Percentiles rank a stretch among this genome's conserved stretches.
phyloP scores from a whole-genome alignment of 1,140 invertebrate genomes.

The Solen grandis region DNA sequence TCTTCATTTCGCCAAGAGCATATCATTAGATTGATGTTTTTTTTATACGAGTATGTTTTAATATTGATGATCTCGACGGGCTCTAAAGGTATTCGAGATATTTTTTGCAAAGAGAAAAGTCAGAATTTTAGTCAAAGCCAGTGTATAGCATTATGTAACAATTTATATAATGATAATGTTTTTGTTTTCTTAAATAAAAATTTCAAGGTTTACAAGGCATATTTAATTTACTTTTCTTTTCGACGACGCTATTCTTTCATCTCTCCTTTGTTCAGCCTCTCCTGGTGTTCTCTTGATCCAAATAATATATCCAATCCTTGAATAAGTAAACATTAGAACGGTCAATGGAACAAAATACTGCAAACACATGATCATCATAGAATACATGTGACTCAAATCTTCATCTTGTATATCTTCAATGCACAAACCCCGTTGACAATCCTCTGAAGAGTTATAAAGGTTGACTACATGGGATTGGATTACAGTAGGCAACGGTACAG shows the following conservation, averaged over 20 bases:
- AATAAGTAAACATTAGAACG: constrained; percentile 92
- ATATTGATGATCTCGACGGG: no score
- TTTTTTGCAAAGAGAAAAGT: no score
- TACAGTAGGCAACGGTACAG: constrained; percentile 66
- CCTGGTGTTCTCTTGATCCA: constrained; percentile 94
- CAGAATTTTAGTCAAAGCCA: no score
- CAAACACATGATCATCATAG: constrained; percentile 88
- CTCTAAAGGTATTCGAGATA: no score
- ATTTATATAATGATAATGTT: no score
- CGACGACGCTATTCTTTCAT: constrained; percentile 90
- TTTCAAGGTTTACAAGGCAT: no score
- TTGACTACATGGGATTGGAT: constrained; percentile 59
- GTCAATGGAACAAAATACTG: constrained; percentile 92
- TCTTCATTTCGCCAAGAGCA: no score
- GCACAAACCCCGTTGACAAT: constrained; percentile 61
- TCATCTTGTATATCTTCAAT: constrained; percentile 61
- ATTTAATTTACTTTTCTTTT: constrained; percentile 93
- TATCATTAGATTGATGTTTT: no score
- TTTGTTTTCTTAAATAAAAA: no score
- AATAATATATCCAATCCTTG: constrained; percentile 91
- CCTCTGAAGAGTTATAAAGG: constrained; percentile 32
- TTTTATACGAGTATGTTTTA: no score
- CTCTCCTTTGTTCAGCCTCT: constrained; percentile 90
- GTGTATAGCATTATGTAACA: no score
- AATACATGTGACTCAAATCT: constrained; percentile 85